Evolutionary conservation across 1,140 invertebrate genomes (phyloP), one percentile per base, ranked within the genome.

Genomic region (Hypsibius dujardini): DNA sequence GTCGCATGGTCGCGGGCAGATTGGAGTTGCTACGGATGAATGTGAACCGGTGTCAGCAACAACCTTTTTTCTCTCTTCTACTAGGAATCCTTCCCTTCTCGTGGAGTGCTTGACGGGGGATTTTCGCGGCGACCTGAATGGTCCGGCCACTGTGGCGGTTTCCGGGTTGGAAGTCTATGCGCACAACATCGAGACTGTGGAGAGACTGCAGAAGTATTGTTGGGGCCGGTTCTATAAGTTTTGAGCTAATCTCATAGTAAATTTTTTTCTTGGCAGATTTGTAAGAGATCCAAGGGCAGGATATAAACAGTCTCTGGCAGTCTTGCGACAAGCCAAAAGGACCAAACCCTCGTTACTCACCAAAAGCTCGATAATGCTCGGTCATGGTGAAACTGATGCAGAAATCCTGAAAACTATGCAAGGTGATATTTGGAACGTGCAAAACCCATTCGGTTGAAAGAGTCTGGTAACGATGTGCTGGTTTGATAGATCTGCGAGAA

Each of bases 291-390:
- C 88, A 59, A 83, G 96, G 72, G 86, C 86, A 46, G 85, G 84
- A 76, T 87, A 86, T 74, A 74, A 87, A 72, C 96, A 98, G 81
- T 90, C 92, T 1, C 76, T 98, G 59, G 80, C 81, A 69, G 92
- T 94, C 14, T 79, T 97, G 12, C 81, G 86, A 76, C 84, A 86
- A 74, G 93, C 89, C 0, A 95, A 96, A 81, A 82, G 83, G 71
- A 80, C 85, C 1, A 71, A 88, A 90, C 83, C 87, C 0, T 83
- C 87, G 74, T 78, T 98, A 47, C 85, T 98, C 47, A 99, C 95
- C 0, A 99, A 99, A 81, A 92, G 93, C 1, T 98, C 95, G 0
- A 89, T 99, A 73, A 99, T 99, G 96, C 81, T 99, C 15, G 96
- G 95, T 2, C 81, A 98, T 1, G 95, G 95, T 0, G 96, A 99